These are phyloP conservation scores for Agrilus mali DNA, from an alignment of 2,888 invertebrate genomes.

Conservation along the genomic window DNA sequence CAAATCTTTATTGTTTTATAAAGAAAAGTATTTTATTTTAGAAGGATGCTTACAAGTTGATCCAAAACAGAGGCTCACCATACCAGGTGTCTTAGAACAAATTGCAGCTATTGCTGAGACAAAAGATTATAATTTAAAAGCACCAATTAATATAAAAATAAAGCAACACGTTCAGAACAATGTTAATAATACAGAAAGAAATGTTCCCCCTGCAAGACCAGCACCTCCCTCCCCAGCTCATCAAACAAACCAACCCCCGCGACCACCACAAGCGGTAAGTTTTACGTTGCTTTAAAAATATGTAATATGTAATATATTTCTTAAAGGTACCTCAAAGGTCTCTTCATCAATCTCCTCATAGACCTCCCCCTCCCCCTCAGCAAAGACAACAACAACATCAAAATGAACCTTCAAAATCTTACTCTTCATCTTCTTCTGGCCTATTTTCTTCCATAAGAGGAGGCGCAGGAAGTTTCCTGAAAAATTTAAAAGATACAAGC, in stretches of 20 bases:
- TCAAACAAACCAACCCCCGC: constrained; percentile 13
- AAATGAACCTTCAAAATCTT: constrained; percentile 21
- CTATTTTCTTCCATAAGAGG: constrained; percentile 80
- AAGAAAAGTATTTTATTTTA: constrained; percentile 30
- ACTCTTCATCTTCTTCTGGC: constrained; percentile 29
- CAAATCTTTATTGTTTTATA: not conserved
- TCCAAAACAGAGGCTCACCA: constrained; percentile 67
- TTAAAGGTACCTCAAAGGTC: constrained; percentile 9
- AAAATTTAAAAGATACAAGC: constrained; percentile 91
- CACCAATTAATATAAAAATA: constrained; percentile 57
- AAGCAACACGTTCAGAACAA: constrained; percentile 25
- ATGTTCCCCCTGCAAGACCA: constrained; percentile 24
- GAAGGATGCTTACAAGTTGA: constrained; percentile 71
- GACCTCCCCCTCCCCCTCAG: constrained; percentile 28
- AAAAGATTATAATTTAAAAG: constrained; percentile 68
- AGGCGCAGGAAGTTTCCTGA: constrained; percentile 84
- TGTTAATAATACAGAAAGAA: constrained; percentile 17
- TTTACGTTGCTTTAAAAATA: not conserved
- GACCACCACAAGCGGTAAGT: constrained; percentile 15
- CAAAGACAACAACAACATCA: constrained; percentile 19
- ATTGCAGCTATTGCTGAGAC: constrained; percentile 83
- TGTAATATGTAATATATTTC: not conserved
- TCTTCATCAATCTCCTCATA: constrained; percentile 17
- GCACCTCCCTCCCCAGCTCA: constrained; percentile 20
- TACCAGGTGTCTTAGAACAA: constrained; percentile 70